These are phyloP conservation scores for Sinopyrophorus schimmeli DNA, from an alignment of 2,888 invertebrate genomes.

Conservation along the genomic window DNA sequence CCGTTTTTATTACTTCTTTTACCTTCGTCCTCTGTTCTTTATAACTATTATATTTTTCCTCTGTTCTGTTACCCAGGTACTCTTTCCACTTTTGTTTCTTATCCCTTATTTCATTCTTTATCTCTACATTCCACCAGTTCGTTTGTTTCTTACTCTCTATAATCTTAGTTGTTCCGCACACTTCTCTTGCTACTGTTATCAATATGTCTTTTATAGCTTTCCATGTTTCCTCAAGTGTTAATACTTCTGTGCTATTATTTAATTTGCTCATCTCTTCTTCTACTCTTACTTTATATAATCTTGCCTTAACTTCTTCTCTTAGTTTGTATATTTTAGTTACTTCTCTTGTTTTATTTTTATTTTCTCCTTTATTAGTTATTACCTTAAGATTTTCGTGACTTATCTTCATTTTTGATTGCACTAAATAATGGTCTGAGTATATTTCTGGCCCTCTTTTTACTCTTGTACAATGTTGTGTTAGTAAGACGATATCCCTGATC, in stretches of 20 bases:
- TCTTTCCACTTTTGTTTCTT: constrained; percentile 4
- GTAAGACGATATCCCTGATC: too few relatives aligned
- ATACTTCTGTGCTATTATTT: background rate
- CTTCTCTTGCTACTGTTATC: background rate
- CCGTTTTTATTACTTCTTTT: constrained; percentile 1
- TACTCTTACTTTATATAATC: background rate
- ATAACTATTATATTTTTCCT: background rate
- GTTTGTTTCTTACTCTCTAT: constrained; percentile 2
- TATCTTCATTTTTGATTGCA: background rate
- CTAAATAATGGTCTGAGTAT: constrained; percentile 3
- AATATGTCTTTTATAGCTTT: constrained; percentile 1
- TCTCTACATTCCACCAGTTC: constrained; percentile 3
- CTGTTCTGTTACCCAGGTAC: constrained; percentile 1
- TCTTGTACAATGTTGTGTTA: too few relatives aligned
- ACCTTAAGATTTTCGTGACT: too few relatives aligned
- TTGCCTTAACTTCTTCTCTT: background rate
- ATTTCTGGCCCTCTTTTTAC: constrained; percentile 5
- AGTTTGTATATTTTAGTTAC: too few relatives aligned
- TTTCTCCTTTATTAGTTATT: background rate
- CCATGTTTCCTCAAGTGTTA: too few relatives aligned
- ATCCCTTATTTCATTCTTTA: background rate
- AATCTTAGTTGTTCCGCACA: constrained; percentile 1
- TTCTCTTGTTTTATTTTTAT: too few relatives aligned
- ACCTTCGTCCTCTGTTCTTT: constrained; percentile 1
- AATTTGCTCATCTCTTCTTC: too few relatives aligned